A percentile compares a stretch with the other conserved stretches of the same genome.
Conservation (phyloP, 2,797 vertebrate genomes). For the Anguilla megastoma region DNA sequence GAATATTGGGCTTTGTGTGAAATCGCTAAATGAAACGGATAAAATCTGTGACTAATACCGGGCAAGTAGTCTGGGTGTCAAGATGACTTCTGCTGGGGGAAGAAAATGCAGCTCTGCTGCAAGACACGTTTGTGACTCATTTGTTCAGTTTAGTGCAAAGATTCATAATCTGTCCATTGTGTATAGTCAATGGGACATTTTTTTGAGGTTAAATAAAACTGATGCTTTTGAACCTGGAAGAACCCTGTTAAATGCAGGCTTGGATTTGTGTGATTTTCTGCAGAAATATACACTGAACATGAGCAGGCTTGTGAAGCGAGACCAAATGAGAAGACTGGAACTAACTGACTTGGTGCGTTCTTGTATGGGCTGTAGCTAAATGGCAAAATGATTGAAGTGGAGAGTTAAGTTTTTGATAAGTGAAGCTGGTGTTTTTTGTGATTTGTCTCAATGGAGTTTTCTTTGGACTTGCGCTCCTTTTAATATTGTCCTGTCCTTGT, state of each 20-base stretch:
- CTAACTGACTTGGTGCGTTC: neutral
- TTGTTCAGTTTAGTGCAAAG: neutral
- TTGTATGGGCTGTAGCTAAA: neutral
- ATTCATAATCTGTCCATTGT: neutral
- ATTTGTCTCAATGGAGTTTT: neutral
- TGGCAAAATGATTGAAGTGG: neutral
- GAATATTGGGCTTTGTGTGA: neutral
- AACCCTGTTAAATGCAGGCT: neutral
- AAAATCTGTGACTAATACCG: neutral
- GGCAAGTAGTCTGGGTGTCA: neutral
- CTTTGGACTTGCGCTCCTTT: neutral
- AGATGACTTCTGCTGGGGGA: neutral
- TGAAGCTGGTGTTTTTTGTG: neutral
- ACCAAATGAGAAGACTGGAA: neutral
- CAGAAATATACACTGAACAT: neutral
- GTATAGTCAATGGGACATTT: neutral
- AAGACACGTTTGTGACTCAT: neutral
- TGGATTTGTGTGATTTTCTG: neutral
- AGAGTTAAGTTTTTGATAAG: no score
- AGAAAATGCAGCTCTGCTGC: neutral
- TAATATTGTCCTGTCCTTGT: neutral
- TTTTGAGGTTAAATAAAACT: neutral
- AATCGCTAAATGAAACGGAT: neutral
- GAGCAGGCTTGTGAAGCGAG: neutral
- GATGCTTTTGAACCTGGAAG: neutral